Percentiles rank a stretch among this genome's conserved stretches.
phyloP scores from a whole-genome alignment of 2,888 invertebrate genomes.

The Sinelater perroti region DNA sequence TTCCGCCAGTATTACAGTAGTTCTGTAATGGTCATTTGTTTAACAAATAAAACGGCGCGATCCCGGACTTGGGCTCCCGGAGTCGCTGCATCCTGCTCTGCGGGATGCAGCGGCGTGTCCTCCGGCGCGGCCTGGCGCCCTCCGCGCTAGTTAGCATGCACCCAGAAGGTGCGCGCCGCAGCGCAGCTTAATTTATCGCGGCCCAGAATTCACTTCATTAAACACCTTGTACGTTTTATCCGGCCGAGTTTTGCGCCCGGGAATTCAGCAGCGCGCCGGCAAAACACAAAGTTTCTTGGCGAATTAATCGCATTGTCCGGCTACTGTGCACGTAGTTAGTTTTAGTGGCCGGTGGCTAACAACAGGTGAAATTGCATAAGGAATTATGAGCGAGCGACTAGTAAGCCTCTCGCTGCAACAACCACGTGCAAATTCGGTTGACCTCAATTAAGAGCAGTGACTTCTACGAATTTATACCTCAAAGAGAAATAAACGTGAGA shows the following conservation, averaged over 20 bases:
- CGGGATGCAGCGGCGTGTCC: constrained; percentile 13
- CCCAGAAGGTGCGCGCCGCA: constrained; percentile 33
- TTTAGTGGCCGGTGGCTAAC: not conserved
- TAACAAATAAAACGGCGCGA: constrained; percentile 57
- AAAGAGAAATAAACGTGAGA: no score
- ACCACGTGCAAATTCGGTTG: no score
- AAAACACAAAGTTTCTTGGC: constrained; percentile 4
- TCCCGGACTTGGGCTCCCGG: constrained; percentile 17
- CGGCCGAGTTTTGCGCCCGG: constrained; percentile 1
- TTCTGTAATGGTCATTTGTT: constrained; percentile 59
- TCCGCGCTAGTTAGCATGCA: constrained; percentile 17
- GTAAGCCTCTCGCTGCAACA: no score
- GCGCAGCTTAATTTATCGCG: constrained; percentile 52
- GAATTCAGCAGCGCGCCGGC: not conserved
- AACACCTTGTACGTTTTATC: constrained; percentile 23
- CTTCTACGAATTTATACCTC: no score
- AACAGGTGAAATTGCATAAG: constrained; percentile 3
- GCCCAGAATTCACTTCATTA: constrained; percentile 25
- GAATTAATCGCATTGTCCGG: not conserved
- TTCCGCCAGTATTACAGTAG: constrained; percentile 52
- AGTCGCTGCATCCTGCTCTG: constrained; percentile 33
- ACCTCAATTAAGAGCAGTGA: no score
- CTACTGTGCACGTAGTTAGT: not conserved
- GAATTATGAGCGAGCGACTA: no score
- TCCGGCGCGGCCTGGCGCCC: not conserved